A percentile compares a stretch with the other conserved stretches of the same genome.
phyloP scores from a whole-genome alignment of 2,113 vertebrate genomes.

The Perca schrenkii region DNA sequence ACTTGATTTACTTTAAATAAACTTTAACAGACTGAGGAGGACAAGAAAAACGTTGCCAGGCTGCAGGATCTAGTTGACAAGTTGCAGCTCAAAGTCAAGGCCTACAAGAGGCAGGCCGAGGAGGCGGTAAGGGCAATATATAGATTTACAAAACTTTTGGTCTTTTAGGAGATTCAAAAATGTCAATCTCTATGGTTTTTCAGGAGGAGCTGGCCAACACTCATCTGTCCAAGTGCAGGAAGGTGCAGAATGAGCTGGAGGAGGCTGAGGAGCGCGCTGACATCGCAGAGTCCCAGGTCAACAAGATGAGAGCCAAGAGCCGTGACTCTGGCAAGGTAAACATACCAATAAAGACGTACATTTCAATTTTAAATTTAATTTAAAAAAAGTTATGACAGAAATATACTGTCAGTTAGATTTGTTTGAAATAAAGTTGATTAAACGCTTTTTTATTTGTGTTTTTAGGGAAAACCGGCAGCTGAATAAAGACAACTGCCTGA shows the following conservation, averaged over 20 bases:
- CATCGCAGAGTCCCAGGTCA: slow-evolving; percentile 83
- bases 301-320: slow-evolving; percentile 56
- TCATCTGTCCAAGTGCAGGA: slow-evolving; percentile 81
- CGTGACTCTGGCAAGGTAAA: too few species aligned
- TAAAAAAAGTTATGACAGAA: background rate
- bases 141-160: background rate
- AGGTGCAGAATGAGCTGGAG: slow-evolving; percentile 84
- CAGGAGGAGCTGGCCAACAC: slow-evolving; percentile 80
- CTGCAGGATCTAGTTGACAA: slow-evolving; percentile 78
- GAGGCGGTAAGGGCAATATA: slow-evolving; percentile 81
- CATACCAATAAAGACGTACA: too few species aligned
- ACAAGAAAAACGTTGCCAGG: slow-evolving; percentile 73
- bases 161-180: background rate
- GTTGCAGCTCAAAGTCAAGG: slow-evolving; percentile 93
- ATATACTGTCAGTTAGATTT: background rate
- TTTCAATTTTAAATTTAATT: too few species aligned
- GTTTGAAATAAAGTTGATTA: background rate
- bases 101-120: slow-evolving; percentile 94
- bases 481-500: slow-evolving; percentile 35
- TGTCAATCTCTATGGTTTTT: background rate
- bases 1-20: background rate
- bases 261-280: slow-evolving; percentile 83
- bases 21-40: slow-evolving; percentile 68
- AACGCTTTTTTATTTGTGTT: background rate
- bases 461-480: slow-evolving; percentile 56